Conservation (phyloP, 2,888 invertebrate genomes). For the Leptinotarsa peninsularis region DNA sequence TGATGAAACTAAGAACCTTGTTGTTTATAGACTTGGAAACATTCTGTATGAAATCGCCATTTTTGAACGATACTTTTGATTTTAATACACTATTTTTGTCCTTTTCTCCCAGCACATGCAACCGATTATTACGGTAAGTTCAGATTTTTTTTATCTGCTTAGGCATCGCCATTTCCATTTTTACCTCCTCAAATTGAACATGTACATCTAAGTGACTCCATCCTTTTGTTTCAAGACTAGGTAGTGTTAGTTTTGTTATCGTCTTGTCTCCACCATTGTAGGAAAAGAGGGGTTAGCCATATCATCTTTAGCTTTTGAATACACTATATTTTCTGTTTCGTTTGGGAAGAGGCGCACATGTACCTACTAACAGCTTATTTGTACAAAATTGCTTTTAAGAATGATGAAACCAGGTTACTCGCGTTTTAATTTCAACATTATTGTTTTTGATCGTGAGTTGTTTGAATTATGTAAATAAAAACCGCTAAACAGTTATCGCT, state of each 20-base stretch:
- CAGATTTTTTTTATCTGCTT: slow-evolving; percentile 52
- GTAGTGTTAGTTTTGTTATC: slow-evolving; percentile 25
- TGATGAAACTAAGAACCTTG: background rate
- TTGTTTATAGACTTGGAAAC: background rate
- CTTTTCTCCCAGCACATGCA: slow-evolving; percentile 83
- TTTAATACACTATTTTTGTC: slow-evolving; percentile 61
- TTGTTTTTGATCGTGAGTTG: slow-evolving; percentile 40
- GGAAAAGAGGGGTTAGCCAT: slow-evolving; percentile 4
- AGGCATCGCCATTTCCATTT: slow-evolving; percentile 25
- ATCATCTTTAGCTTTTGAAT: slow-evolving; percentile 9
- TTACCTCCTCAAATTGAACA: slow-evolving; percentile 6
- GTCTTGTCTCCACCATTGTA: slow-evolving; percentile 4
- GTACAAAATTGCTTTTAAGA: slow-evolving; percentile 32
- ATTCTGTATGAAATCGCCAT: slow-evolving; percentile 12
- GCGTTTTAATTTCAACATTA: slow-evolving; percentile 21
- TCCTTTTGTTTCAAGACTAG: slow-evolving; percentile 26
- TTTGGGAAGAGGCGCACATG: slow-evolving; percentile 44
- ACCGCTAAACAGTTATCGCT: slow-evolving; percentile 11
- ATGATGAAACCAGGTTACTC: slow-evolving; percentile 31
- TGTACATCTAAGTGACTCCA: slow-evolving; percentile 19
- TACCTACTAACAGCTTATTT: slow-evolving; percentile 44
- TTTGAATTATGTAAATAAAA: slow-evolving; percentile 30
- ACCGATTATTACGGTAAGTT: slow-evolving; percentile 99
- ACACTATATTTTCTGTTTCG: slow-evolving; percentile 28
- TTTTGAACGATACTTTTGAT: slow-evolving; percentile 21